phyloP scores from a whole-genome alignment of 1,140 invertebrate species.

The Helicoverpa armigera region DNA sequence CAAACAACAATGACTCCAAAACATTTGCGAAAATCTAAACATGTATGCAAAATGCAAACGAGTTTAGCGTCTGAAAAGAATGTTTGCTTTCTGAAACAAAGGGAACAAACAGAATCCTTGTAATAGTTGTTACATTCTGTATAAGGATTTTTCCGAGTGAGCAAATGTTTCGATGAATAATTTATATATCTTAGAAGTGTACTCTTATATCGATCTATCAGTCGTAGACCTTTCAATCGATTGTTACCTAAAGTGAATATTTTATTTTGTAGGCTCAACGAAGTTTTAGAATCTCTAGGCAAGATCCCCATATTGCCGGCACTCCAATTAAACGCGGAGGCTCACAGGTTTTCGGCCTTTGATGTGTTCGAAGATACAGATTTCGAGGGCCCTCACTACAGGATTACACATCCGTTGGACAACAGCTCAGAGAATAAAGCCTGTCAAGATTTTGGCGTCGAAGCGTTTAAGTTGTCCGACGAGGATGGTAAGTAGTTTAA shows the following conservation, averaged over 20 bases:
- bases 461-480: conserved; percentile 80
- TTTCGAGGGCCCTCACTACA: conserved; percentile 76
- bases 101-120: conserved; percentile 8
- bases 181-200: not conserved
- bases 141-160: not conserved
- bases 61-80: conserved; percentile 25
- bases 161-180: not conserved
- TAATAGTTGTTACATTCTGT: not conserved
- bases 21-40: conserved; percentile 7
- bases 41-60: conserved; percentile 17
- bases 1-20: conserved; percentile 28
- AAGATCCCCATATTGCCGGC: conserved; percentile 94
- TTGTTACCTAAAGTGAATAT: not conserved
- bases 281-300: conserved; percentile 91
- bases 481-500: conserved; percentile 74
- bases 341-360: conserved; percentile 88
- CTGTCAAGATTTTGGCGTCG: conserved; percentile 77
- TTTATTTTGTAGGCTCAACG: conserved; percentile 88
- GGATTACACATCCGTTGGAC: conserved; percentile 70
- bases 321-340: conserved; percentile 89
- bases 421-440: conserved; percentile 73
- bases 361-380: conserved; percentile 84
- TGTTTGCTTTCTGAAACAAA: conserved; percentile 28
- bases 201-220: not conserved
- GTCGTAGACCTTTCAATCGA: not conserved